Base-by-base conservation (phyloP, 2,888 invertebrate species). In the Caenorhabditis zanzibari region DNA sequence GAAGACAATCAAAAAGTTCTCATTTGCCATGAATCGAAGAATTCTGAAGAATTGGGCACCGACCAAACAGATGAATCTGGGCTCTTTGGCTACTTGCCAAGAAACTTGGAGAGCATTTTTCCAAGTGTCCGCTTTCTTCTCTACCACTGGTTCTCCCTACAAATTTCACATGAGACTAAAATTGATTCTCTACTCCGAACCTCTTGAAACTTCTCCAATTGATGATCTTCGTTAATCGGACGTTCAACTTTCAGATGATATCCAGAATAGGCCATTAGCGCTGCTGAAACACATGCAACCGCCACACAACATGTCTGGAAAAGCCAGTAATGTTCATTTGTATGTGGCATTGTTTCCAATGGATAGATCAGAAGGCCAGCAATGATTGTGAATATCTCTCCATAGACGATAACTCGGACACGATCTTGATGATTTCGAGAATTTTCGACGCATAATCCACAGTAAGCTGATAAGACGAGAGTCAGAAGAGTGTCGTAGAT, bases 401-500 rank as follows among this genome's bases (percentile, higher is more conserved):
- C 87, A 61, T 86, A 88, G 7, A 89, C 86, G 28, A 88, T 85
- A 14, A 88, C 81, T 10, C 88, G 76, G 0, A 89, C 87, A 26
- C 89, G 75, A 68, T 87, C 88, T 24, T 80, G 28, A 56, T 88
- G 87, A 14, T 76, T 84, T 24, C 68, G 59, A 9, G 83, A 82
- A 32, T 80, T 82, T 81, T 93, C 93, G 0, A 93, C 91, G 76
- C 93, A 93, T 5, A 93, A 85, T 49, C 92, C 92, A 77, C 93
- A 93, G 44, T 90, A 89, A 0, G 93, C 93, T 9, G 93, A 90
- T 14, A 93, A 69, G 7, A 90, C 92, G 73, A 92, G 92, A 9
- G 93, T 93, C 64, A 93, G 91, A 74, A 93, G 88, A 0, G 93
- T 92, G 83, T 93, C 93, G 86, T 92, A 93, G 58, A 93, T 90